Conservation (phyloP, 2,113 vertebrate species). For the Sula dactylatra region DNA sequence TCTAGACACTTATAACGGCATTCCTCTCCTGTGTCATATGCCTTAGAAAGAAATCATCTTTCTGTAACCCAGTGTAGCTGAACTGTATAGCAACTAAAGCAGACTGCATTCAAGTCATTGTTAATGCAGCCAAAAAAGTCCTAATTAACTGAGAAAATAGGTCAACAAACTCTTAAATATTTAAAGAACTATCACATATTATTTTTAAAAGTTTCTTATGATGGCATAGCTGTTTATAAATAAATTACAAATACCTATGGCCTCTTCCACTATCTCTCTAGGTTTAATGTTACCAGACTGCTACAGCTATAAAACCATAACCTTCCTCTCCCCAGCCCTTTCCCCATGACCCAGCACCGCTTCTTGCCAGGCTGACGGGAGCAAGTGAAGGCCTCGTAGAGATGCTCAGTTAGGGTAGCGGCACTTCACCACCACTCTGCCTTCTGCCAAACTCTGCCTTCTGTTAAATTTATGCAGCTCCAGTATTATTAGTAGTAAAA, state of each 20-base stretch:
- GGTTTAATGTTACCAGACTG: not conserved
- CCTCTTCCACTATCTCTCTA: not conserved
- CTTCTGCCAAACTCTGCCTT: not conserved
- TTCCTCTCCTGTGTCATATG: not conserved
- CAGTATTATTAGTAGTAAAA: not conserved
- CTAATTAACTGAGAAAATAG: conserved; percentile 74
- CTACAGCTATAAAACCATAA: not conserved
- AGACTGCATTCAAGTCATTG: conserved; percentile 54
- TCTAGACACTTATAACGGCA: not conserved
- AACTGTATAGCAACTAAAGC: not conserved
- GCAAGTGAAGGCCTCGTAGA: not conserved
- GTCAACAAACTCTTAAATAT: conserved; percentile 73
- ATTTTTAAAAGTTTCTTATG: conserved; percentile 60
- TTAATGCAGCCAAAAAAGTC: conserved; percentile 49
- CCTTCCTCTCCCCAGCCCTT: not conserved
- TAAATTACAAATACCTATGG: conserved; percentile 54
- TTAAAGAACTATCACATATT: conserved; percentile 68
- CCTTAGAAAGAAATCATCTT: not conserved
- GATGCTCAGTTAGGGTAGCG: not conserved
- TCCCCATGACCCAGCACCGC: not conserved
- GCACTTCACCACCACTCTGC: not conserved
- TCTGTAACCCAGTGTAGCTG: not conserved
- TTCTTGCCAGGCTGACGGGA: not conserved
- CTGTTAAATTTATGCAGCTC: conserved; percentile 13
- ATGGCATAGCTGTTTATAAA: conserved; percentile 58